Evolutionary conservation across 2,888 invertebrate species (phyloP).

Genomic region (Drosophila mimica): DNA sequence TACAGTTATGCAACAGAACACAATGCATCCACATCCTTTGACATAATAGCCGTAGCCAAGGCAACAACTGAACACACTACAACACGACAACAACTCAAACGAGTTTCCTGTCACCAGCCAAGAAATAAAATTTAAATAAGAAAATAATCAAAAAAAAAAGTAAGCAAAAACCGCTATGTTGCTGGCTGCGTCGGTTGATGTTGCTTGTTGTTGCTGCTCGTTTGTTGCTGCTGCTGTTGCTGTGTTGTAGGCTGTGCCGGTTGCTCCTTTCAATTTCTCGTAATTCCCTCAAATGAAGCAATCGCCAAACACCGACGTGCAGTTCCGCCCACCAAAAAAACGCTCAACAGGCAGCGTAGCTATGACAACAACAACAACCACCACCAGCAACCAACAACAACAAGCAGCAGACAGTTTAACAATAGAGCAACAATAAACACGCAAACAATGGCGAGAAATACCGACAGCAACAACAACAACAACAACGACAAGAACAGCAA

Average conservation of each 20-base stretch:
- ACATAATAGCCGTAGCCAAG: conserved; percentile 54
- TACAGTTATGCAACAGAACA: conserved; percentile 75
- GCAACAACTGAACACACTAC: conserved; percentile 39
- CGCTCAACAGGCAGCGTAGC: conserved; percentile 10
- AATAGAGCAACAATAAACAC: conserved; percentile 58
- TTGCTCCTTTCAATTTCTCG: conserved; percentile 78
- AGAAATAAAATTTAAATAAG: conserved; percentile 71
- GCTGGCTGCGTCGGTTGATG: conserved; percentile 26
- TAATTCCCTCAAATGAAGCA: conserved; percentile 72
- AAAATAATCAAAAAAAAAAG: conserved; percentile 55
- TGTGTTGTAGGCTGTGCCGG: conserved; percentile 37
- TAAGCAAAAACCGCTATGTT: conserved; percentile 69
- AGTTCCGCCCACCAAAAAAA: conserved; percentile 65
- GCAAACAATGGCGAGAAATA: conserved; percentile 24
- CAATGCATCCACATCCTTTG: conserved; percentile 70
- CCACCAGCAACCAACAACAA: conserved; percentile 23
- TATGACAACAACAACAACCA: conserved; percentile 33
- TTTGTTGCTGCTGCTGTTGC: conserved; percentile 23
- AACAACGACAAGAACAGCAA: conserved; percentile 23
- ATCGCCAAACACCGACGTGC: conserved; percentile 58
- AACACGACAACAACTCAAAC: conserved; percentile 42
- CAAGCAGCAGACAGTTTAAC: conserved; percentile 39
- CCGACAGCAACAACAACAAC: conserved; percentile 35
- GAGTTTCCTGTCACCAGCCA: conserved; percentile 70
- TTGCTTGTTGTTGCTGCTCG: conserved; percentile 16